Evolutionary conservation across 2,113 vertebrate species (phyloP).

Genomic region (Calidris pygmaea): DNA sequence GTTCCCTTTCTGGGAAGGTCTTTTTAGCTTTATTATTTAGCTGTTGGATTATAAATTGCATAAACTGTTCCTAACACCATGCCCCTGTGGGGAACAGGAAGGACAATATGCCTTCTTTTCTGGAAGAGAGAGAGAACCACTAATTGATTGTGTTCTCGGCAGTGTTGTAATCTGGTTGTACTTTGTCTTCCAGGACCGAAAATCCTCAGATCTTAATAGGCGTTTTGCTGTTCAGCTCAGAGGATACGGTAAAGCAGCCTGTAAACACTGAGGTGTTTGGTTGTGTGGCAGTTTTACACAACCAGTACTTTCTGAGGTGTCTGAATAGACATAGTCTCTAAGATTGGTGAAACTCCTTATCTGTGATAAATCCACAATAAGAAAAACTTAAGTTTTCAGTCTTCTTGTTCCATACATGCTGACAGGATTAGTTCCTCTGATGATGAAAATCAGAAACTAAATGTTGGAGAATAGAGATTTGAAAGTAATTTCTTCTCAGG

Average conservation of each 20-base stretch:
- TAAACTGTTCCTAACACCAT: not conserved
- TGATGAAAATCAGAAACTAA: conserved; percentile 30
- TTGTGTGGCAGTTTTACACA: not conserved
- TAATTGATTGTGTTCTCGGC: not conserved
- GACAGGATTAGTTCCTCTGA: conserved; percentile 22
- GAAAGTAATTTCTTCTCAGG: conserved; percentile 32
- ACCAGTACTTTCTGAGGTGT: not conserved
- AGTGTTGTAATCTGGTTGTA: not conserved
- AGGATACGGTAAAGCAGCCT: not conserved
- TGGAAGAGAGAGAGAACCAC: not conserved
- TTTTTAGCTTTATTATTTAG: not conserved
- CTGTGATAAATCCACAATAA: not conserved
- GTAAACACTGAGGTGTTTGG: not conserved
- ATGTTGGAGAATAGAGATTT: not conserved
- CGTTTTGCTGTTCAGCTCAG: not conserved
- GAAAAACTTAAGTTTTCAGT: not conserved
- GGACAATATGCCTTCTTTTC: not conserved
- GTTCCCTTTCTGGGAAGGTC: not conserved
- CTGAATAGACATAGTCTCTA: not conserved
- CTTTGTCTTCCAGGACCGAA: not conserved
- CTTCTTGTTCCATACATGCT: not conserved
- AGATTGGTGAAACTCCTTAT: not conserved
- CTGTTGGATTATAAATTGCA: not conserved
- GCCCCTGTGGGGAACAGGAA: not conserved
- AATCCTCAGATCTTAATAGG: not conserved